These are phyloP conservation scores for Metallyticus violacea DNA, from an alignment of 2,888 invertebrate species.

Conservation along the genomic window DNA sequence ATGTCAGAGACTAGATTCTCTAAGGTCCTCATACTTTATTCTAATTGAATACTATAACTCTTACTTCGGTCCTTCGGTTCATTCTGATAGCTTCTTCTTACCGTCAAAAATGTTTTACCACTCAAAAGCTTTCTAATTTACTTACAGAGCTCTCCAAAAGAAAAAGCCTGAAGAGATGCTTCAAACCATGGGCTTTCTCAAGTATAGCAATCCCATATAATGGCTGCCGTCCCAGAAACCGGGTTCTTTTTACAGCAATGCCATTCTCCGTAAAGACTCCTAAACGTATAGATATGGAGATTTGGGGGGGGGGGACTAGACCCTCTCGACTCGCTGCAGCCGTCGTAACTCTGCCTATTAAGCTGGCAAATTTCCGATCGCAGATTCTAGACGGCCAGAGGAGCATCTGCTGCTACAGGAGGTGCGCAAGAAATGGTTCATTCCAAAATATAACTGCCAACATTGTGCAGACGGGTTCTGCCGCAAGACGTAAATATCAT, in stretches of 20 bases:
- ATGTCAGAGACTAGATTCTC: too few relatives aligned
- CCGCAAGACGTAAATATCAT: too few relatives aligned
- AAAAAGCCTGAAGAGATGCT: not conserved
- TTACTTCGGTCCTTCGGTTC: not conserved
- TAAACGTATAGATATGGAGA: not conserved
- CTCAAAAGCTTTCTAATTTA: not conserved
- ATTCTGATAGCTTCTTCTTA: not conserved
- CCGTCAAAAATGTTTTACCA: not conserved
- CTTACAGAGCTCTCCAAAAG: not conserved
- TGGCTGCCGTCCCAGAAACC: too few relatives aligned
- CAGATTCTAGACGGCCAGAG: not conserved
- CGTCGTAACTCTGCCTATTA: not conserved
- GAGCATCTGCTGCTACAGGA: not conserved
- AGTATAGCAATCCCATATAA: not conserved
- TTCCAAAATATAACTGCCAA: not conserved
- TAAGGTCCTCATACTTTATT: not conserved
- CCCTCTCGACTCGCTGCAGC: not conserved
- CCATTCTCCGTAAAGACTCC: not conserved
- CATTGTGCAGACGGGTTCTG: too few relatives aligned
- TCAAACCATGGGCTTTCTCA: too few relatives aligned
- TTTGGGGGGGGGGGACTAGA: not conserved
- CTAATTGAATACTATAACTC: not conserved
- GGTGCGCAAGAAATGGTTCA: not conserved
- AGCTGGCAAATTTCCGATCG: not conserved
- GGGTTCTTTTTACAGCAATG: not conserved